Evolutionary conservation across 2,113 vertebrate genomes (phyloP), one percentile per base, ranked within the genome.

Genomic region (Lontra canadensis): DNA sequence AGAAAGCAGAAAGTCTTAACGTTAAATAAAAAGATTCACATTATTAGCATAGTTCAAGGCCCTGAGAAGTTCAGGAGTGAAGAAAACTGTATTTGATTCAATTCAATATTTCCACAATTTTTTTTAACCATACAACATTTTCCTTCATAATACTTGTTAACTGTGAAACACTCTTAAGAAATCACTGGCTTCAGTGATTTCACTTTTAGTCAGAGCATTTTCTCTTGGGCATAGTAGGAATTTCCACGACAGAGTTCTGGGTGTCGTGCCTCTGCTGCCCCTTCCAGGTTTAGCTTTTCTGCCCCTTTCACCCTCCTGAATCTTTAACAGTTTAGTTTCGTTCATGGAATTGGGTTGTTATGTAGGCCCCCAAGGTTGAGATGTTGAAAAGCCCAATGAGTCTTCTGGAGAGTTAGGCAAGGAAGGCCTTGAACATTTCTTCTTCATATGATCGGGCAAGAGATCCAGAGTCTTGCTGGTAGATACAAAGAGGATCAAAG

Each of bases 231-330:
- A 55, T 74, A 90, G 25, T 36, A 63, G 84, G 39, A 57, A 21
- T n/a, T 34, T n/a, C 29, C 74, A 31, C 2, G 4, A 31, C 74
- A 10, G 74, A 78, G 26, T 47, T 14, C 42, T 29, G 14, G 6
- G 20, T 4, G 10, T 21, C 25, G 0, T 36, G 1, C 26, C 3
- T 17, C 23, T 61, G 4, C 26, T 29, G 0, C 12, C 7, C n/a
- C 52, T 49, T 36, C 74, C 23, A 10, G 23, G 3, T 21, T 67
- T 34, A 7, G 4, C 61, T 63, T 31, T 31, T 63, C 61, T 63
- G 61, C 61, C 31, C 31, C 59, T 42, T 49, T 47, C 14, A 69
- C 20, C 13, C 61, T 11, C 42, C 1, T 6, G 6, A 20, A 3
- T 39, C 21, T 82, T n/a, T 69, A 25, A 63, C 31, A 31, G 17